A percentile compares a stretch with the other conserved stretches of the same genome.
Evolutionary conservation across 1,140 invertebrate species (phyloP).

Genomic region (Trichomalopsis sarcophagae): DNA sequence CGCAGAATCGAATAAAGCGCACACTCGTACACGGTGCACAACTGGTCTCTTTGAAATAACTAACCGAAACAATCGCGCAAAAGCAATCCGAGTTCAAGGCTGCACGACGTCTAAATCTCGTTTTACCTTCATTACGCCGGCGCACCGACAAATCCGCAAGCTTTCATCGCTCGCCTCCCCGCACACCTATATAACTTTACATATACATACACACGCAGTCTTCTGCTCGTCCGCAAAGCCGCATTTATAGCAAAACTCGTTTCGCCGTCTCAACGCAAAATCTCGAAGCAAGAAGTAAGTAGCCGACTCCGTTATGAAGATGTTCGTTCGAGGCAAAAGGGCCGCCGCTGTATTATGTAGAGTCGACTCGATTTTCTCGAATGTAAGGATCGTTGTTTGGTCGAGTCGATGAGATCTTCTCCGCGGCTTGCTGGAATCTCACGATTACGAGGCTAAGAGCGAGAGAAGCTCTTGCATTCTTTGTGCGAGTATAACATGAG

Average conservation of each 20-base stretch:
- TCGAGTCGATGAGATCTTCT: constrained; percentile 35
- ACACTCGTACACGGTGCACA: background rate
- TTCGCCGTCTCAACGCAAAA: constrained; percentile 13
- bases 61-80: background rate
- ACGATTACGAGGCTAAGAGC: background rate
- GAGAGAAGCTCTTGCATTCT: background rate
- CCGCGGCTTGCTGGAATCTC: background rate
- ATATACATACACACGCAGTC: background rate
- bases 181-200: background rate
- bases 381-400: constrained; percentile 45
- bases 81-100: background rate
- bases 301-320: constrained; percentile 37
- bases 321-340: constrained; percentile 7
- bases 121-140: background rate
- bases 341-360: background rate
- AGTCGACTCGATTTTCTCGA: constrained; percentile 2
- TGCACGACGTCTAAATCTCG: background rate
- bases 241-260: constrained; percentile 37
- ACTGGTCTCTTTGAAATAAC: background rate
- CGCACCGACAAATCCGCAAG: background rate
- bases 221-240: background rate
- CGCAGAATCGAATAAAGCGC: background rate
- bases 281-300: background rate
- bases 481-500: too few relatives aligned
- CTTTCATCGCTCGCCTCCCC: background rate